Evolutionary conservation across 2,113 vertebrate species (phyloP).

Genomic region (Stomatorhinus ivindoensis): DNA sequence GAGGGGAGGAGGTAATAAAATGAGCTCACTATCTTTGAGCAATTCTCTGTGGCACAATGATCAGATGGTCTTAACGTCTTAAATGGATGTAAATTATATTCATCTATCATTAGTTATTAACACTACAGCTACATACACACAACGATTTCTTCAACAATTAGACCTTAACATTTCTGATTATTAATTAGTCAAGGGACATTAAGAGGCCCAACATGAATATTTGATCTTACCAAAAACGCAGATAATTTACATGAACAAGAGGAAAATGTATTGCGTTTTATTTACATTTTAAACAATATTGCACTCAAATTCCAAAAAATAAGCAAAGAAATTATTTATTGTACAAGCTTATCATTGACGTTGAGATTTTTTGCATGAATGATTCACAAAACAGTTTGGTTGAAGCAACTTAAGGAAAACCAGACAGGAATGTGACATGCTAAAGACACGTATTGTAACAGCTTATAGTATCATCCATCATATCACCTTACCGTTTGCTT

Average conservation of each 20-base stretch:
- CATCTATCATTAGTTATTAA: constrained; percentile 89
- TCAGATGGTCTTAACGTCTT: constrained; percentile 82
- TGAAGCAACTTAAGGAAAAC: neutral
- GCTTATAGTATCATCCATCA: neutral
- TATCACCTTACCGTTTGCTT: neutral
- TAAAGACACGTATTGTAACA: neutral
- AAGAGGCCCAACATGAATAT: constrained; percentile 55
- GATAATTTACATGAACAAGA: neutral
- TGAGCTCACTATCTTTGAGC: constrained; percentile 88
- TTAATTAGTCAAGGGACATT: constrained; percentile 79
- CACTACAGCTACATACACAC: constrained; percentile 74
- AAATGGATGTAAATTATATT: constrained; percentile 98
- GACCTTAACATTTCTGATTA: constrained; percentile 73
- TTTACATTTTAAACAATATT: neutral
- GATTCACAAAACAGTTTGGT: neutral
- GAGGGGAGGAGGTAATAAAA: constrained; percentile 85
- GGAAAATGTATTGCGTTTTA: neutral
- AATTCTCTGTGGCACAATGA: constrained; percentile 87
- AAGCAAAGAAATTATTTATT: neutral
- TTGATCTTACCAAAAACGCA: constrained; percentile 31
- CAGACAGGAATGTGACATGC: neutral
- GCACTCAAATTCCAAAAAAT: neutral
- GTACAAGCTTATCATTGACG: neutral
- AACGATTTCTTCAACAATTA: constrained; percentile 85
- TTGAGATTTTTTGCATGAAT: neutral